phyloP scores from a whole-genome alignment of 2,797 vertebrate species.

The Netta rufina region DNA sequence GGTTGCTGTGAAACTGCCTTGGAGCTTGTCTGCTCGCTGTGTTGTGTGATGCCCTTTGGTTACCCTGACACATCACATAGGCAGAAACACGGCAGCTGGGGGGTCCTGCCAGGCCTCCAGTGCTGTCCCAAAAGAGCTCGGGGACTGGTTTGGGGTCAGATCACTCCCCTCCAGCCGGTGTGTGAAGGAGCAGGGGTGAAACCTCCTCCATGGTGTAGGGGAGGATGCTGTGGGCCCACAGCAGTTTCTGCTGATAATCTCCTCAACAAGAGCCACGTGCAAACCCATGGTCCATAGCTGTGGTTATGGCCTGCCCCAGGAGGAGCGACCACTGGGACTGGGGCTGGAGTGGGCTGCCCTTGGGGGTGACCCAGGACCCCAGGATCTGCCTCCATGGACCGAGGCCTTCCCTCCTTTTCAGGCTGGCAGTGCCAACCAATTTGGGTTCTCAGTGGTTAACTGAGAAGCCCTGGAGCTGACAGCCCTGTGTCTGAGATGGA shows the following conservation, averaged over 20 bases:
- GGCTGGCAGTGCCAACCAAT: background rate
- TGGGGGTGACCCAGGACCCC: fast-evolving
- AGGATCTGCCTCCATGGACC: background rate
- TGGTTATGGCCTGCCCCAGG: background rate
- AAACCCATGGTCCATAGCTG: background rate
- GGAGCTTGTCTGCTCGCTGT: background rate
- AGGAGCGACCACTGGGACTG: background rate
- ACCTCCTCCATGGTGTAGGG: background rate
- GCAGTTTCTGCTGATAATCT: background rate
- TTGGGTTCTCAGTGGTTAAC: background rate
- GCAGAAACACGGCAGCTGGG: no score
- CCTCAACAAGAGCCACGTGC: background rate
- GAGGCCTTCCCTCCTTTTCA: background rate
- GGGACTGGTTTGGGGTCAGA: background rate
- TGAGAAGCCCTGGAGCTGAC: background rate
- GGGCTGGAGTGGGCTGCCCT: background rate
- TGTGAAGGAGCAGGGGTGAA: background rate
- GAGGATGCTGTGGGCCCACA: background rate
- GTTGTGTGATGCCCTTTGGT: background rate
- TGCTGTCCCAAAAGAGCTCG: background rate
- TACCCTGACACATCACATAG: background rate
- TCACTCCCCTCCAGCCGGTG: background rate
- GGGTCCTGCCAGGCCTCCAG: background rate
- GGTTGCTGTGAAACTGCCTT: background rate
- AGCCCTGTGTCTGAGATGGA: background rate